A percentile compares a stretch with the other conserved stretches of the same genome.
These are phyloP conservation scores for Rhineura floridana DNA, from an alignment of 2,113 vertebrate species.

Conservation along the genomic window DNA sequence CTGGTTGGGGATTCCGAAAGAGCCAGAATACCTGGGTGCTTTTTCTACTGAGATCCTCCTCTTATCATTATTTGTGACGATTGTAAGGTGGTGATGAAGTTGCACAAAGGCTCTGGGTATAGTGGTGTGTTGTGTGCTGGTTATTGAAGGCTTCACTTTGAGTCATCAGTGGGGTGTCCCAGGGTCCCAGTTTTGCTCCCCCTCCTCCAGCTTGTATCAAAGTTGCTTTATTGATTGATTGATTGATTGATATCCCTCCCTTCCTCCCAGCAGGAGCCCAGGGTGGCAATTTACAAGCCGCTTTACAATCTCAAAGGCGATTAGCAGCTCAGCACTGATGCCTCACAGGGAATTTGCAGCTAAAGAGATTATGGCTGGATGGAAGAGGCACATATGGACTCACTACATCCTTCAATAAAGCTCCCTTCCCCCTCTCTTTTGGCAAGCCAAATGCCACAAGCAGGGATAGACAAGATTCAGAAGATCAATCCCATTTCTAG, in stretches of 20 bases:
- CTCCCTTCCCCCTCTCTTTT: background rate
- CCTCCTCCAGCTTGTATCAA: background rate
- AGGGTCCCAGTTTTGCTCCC: background rate
- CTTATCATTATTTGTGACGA: background rate
- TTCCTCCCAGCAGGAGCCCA: too few relatives aligned
- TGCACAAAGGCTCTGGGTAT: background rate
- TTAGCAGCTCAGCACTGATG: background rate
- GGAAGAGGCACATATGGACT: slow-evolving; percentile 9
- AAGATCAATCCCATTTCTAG: background rate
- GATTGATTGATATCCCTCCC: too few relatives aligned
- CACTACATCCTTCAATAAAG: background rate
- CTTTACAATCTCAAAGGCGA: background rate
- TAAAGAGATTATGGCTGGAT: slow-evolving; percentile 9
- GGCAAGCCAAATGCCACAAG: background rate
- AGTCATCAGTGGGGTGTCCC: background rate
- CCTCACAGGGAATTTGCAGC: background rate
- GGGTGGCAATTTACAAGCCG: too few relatives aligned
- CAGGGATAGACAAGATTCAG: background rate
- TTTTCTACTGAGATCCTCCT: background rate
- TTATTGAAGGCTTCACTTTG: background rate
- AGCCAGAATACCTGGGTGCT: background rate
- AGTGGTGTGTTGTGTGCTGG: background rate
- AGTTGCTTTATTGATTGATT: too few relatives aligned
- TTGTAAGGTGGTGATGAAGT: background rate
- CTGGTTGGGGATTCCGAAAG: background rate